phyloP scores from a whole-genome alignment of 2,888 invertebrate genomes.

The Tricholauxania praeusta region DNA sequence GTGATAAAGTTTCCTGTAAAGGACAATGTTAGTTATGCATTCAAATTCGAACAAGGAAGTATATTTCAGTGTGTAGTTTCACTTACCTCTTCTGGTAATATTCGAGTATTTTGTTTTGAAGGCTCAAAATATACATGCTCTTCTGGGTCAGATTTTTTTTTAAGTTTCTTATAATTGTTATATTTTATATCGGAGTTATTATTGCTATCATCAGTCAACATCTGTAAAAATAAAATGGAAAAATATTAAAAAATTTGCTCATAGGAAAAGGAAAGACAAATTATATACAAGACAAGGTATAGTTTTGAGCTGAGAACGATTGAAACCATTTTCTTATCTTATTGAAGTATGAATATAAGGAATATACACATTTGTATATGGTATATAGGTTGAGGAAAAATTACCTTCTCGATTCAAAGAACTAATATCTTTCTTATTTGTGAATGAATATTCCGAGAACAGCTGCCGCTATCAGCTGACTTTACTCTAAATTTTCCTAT shows the following conservation, averaged over 20 bases:
- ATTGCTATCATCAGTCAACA: not conserved
- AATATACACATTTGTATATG: too few species aligned
- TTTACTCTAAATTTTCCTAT: too few species aligned
- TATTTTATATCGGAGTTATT: not conserved
- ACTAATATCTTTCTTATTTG: too few species aligned
- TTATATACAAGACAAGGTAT: too few species aligned
- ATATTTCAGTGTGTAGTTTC: not conserved
- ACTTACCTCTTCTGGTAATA: conserved; percentile 24
- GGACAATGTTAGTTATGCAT: not conserved
- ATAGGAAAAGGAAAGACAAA: too few species aligned
- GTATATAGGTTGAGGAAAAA: too few species aligned
- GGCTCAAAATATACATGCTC: not conserved
- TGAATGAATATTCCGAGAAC: too few species aligned
- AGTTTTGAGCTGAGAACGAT: too few species aligned
- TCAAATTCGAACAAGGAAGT: not conserved
- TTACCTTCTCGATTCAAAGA: too few species aligned
- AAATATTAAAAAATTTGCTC: not conserved
- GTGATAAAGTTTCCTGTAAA: conserved; percentile 21
- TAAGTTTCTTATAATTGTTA: not conserved
- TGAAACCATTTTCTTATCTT: too few species aligned
- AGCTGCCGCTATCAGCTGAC: too few species aligned
- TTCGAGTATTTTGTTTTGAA: not conserved
- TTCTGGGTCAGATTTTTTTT: not conserved
- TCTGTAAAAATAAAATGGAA: not conserved
- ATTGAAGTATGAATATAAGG: too few species aligned